Conservation (phyloP, 64 coral and sea anemone genomes). For the Actinia equina region DNA sequence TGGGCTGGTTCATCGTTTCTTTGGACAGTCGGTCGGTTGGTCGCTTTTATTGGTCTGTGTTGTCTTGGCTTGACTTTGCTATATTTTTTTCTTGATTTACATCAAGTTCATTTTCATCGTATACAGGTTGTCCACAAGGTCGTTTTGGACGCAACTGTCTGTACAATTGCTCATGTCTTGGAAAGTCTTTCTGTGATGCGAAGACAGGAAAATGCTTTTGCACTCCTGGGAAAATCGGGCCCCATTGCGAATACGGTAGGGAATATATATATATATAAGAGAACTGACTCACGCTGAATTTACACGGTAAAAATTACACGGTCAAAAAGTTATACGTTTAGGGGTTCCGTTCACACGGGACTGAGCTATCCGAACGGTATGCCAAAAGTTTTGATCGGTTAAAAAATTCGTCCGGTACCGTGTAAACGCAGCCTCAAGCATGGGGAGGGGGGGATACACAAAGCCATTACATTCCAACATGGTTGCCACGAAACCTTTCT, state of each 20-base stretch:
- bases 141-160: constrained; percentile 43
- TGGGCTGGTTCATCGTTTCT: not conserved
- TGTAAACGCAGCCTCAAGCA: no score
- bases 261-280: not conserved
- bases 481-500: no score
- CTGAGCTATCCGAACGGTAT: no score
- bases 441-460: no score
- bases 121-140: constrained; percentile 44
- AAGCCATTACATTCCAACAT: no score
- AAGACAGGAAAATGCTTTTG: constrained; percentile 60
- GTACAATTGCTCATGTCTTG: constrained; percentile 42
- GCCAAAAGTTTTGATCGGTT: no score
- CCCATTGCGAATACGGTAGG: not conserved
- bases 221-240: constrained; percentile 36
- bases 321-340: no score
- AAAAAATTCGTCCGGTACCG: no score
- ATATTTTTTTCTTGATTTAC: not conserved
- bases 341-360: no score
- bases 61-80: not conserved
- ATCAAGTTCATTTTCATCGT: not conserved
- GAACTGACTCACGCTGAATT: no score
- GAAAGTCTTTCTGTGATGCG: constrained; percentile 41
- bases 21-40: not conserved
- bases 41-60: no score
- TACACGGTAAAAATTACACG: no score